Conservation (phyloP, 2,888 invertebrate genomes). For the Stenoptilia bipunctidactyla region DNA sequence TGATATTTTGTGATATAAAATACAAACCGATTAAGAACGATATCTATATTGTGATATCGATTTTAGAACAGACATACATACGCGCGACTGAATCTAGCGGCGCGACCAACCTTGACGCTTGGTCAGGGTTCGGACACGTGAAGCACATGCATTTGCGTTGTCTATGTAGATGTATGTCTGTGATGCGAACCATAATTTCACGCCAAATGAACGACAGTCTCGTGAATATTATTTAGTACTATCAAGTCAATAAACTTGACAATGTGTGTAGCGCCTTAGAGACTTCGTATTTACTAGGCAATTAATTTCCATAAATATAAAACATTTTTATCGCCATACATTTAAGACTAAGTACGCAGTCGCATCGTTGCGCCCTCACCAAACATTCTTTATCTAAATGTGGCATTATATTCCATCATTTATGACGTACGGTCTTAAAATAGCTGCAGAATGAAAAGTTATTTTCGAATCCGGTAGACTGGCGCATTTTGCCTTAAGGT, state of each 20-base stretch:
- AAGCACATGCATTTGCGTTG: too few species aligned
- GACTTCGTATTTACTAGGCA: neutral
- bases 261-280: slow-evolving; percentile 3
- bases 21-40: too few species aligned
- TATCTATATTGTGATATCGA: too few species aligned
- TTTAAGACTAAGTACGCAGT: too few species aligned
- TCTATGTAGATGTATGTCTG: too few species aligned
- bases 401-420: neutral
- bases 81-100: too few species aligned
- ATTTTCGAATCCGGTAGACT: slow-evolving; percentile 3
- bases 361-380: too few species aligned
- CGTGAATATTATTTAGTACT: slow-evolving; percentile 6
- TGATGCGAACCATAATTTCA: slow-evolving; percentile 54
- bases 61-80: too few species aligned
- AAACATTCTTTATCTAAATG: too few species aligned
- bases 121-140: too few species aligned
- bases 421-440: slow-evolving; percentile 1
- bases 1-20: too few species aligned
- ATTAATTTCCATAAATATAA: slow-evolving; percentile 1
- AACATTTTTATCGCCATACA: neutral
- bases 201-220: slow-evolving; percentile 31
- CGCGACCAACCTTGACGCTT: too few species aligned
- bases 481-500: neutral
- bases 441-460: slow-evolving; percentile 2
- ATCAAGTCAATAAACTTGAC: slow-evolving; percentile 8